Conservation (phyloP, 2,113 vertebrate genomes). For the Notothenia coriiceps region DNA sequence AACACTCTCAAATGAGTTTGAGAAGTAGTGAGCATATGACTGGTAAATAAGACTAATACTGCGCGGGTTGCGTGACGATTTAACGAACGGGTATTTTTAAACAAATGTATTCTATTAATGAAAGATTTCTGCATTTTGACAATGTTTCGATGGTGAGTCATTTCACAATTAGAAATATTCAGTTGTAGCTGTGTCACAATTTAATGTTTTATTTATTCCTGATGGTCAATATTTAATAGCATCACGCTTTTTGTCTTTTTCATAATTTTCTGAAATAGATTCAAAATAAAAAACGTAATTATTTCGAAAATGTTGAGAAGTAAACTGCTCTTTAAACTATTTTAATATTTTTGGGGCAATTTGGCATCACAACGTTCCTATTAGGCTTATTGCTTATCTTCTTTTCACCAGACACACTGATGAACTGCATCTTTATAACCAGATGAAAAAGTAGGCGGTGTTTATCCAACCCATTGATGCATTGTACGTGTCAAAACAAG, state of each 20-base stretch:
- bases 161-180: background rate
- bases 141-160: too few relatives aligned
- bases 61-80: too few relatives aligned
- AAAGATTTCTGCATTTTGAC: too few relatives aligned
- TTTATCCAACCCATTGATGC: background rate
- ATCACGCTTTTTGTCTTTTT: background rate
- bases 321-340: background rate
- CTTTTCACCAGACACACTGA: too few relatives aligned
- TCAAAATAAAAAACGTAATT: background rate
- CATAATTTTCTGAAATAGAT: too few relatives aligned
- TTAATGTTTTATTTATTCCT: background rate
- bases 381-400: background rate
- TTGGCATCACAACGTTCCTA: background rate
- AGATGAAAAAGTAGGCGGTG: background rate
- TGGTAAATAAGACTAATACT: too few relatives aligned
- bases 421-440: background rate
- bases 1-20: too few relatives aligned
- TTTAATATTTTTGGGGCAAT: too few relatives aligned
- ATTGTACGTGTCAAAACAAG: background rate
- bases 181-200: background rate
- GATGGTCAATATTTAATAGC: background rate
- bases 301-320: background rate
- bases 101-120: too few relatives aligned
- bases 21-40: too few relatives aligned
- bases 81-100: too few relatives aligned